Evolutionary conservation across 1,140 invertebrate genomes (phyloP).

Genomic region (Coboldia fuscipes): DNA sequence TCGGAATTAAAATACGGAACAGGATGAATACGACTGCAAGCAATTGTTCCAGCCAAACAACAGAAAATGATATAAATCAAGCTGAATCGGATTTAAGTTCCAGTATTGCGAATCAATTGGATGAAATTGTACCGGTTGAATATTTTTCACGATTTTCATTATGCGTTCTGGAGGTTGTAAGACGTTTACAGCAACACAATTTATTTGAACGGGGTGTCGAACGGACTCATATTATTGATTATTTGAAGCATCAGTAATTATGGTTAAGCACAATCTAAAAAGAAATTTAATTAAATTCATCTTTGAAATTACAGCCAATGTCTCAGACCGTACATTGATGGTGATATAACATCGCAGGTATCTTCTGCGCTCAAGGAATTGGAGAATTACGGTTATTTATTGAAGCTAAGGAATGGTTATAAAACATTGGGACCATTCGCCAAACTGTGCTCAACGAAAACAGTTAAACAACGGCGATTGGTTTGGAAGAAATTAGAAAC

Average conservation of each 20-base stretch:
- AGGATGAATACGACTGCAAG: too few relatives aligned
- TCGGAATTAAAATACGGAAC: too few relatives aligned
- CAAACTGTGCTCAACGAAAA: slow-evolving; percentile 14
- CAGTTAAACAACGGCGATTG: slow-evolving; percentile 11
- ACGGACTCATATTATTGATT: slow-evolving; percentile 12
- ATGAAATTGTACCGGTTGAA: not conserved
- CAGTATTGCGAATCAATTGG: too few relatives aligned
- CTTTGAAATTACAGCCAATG: not conserved
- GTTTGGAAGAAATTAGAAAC: too few relatives aligned
- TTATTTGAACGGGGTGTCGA: slow-evolving; percentile 13
- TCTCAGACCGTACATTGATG: slow-evolving; percentile 12
- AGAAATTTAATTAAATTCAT: not conserved
- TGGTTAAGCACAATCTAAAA: too few relatives aligned
- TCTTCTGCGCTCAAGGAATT: slow-evolving; percentile 14
- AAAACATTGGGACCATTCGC: slow-evolving; percentile 18
- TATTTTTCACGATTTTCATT: slow-evolving; percentile 3
- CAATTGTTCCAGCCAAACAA: too few relatives aligned
- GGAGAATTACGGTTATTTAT: slow-evolving; percentile 13
- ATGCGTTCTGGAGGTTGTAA: slow-evolving; percentile 16
- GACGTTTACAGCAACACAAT: slow-evolving; percentile 17
- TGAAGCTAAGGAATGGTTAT: slow-evolving; percentile 13
- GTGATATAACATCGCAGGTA: slow-evolving; percentile 16
- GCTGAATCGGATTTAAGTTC: too few relatives aligned
- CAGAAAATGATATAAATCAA: too few relatives aligned
- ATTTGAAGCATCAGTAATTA: slow-evolving; percentile 16